Evolutionary conservation across 2,113 vertebrate genomes (phyloP), one percentile per base, ranked within the genome.

Genomic region (Raja brachyura): DNA sequence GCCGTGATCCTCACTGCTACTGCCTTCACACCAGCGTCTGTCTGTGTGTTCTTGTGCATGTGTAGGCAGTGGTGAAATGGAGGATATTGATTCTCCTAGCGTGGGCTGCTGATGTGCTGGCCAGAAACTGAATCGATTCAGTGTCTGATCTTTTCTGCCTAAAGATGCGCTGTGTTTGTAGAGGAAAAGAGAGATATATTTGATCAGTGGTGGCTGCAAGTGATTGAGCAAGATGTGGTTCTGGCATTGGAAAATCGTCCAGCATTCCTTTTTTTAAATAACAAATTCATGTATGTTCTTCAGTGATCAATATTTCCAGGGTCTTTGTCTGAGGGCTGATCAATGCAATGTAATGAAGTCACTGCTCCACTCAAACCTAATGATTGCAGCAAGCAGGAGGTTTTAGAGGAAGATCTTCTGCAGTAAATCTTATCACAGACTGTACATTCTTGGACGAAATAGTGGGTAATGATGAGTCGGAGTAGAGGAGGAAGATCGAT

Each of bases 341-440:
- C 97, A 94, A 97, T 98, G 96, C 33, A 74, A 93, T 96, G 95
- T 97, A 97, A 98, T 97, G 97, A 97, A 97, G 95, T 96, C 95
- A 93, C 94, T 93, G 95, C 95, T 96, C 93, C 95, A 95, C 85
- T 96, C 95, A 94, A 95, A 95, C 94, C 94, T 93, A 95, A 94
- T 95, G 94, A 94, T 95, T 95, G 94, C 95, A 96, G 94, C 11
- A 0, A 96, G 94, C 11, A 0, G 6, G 94, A 68, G 93, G 94
- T 94, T 93, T 93, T 2, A 2, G 33, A 31, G 93, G 93, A 95
- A 94, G 95, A 94, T 95, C 95, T 93, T 93, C 94, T 94, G 92
- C 94, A 95, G 94, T 95, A 93, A 94, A 95, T 96, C 96, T 96
- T 95, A 94, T 93, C 93, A 81, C 33, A 90, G 63, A 31, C 33